Percentiles rank a stretch among this genome's conserved stretches.
These are phyloP conservation scores for Lochmaea capreae DNA, from an alignment of 2,888 invertebrate genomes.

Conservation along the genomic window DNA sequence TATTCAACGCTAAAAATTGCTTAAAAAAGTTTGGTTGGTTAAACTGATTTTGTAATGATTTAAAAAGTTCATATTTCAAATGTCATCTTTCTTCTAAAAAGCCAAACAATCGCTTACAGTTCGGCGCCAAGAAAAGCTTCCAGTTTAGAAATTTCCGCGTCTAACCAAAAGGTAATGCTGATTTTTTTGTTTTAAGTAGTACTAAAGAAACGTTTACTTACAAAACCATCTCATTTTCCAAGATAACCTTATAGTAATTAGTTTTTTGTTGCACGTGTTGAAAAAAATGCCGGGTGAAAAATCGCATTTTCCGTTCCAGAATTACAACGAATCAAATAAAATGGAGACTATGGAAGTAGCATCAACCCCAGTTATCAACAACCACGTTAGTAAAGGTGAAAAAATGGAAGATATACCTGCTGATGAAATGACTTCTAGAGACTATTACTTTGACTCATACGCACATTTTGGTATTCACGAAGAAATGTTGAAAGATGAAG, in stretches of 20 bases:
- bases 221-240: constrained; percentile 5
- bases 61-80: neutral
- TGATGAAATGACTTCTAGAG: constrained; percentile 98
- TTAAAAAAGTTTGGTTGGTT: neutral
- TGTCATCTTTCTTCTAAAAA: constrained; percentile 36
- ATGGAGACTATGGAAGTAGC: constrained; percentile 68
- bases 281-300: constrained; percentile 43
- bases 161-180: constrained; percentile 33
- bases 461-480: constrained; percentile 99
- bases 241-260: constrained; percentile 20
- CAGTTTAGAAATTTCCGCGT: constrained; percentile 16
- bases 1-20: no score
- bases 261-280: constrained; percentile 43
- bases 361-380: constrained; percentile 61
- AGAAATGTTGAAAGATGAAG: constrained; percentile 99
- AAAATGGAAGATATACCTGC: constrained; percentile 72
- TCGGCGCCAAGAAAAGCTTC: constrained; percentile 39
- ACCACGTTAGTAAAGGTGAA: constrained; percentile 55
- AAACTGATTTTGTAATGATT: neutral
- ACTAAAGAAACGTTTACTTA: constrained; percentile 4
- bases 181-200: constrained; percentile 23
- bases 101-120: constrained; percentile 39
- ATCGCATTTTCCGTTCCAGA: constrained; percentile 43
- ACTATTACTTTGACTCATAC: constrained; percentile 99
- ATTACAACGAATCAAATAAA: constrained; percentile 35